phyloP scores from a whole-genome alignment of 2,113 vertebrate species.

The Neofelis nebulosa region DNA sequence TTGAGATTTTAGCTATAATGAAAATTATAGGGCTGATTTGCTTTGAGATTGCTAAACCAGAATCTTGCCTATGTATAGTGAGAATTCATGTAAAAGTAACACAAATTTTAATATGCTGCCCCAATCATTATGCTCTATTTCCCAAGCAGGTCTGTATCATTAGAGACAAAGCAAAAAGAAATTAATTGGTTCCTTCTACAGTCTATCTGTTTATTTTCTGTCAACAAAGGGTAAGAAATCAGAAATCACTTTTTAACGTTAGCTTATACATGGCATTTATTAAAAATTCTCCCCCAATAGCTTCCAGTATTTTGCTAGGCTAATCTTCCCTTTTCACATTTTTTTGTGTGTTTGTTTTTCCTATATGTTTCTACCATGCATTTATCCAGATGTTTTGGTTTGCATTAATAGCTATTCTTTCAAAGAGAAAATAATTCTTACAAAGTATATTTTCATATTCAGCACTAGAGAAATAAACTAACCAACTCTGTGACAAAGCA shows the following conservation, averaged over 20 bases:
- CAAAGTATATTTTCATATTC: background rate
- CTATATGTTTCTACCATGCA: background rate
- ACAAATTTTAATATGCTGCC: background rate
- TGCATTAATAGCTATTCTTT: constrained; percentile 22
- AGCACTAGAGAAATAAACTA: constrained; percentile 18
- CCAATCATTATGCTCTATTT: constrained; percentile 7
- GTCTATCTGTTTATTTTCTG: constrained; percentile 16
- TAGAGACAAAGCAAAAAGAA: background rate
- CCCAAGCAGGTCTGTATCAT: constrained; percentile 21
- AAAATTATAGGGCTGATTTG: background rate
- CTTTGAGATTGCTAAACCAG: background rate
- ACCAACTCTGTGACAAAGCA: background rate
- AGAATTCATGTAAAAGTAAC: background rate
- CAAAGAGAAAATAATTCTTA: constrained; percentile 11
- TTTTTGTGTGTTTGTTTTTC: constrained; percentile 4
- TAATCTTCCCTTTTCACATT: background rate
- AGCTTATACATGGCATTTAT: background rate
- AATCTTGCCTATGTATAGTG: background rate
- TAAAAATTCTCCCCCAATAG: background rate
- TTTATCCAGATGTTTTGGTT: background rate
- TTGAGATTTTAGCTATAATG: background rate
- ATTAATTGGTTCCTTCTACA: background rate
- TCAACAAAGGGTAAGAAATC: constrained; percentile 16
- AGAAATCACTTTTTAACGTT: constrained; percentile 6
- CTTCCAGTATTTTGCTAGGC: background rate